Base-by-base conservation (phyloP, 2,113 vertebrate genomes). In the Scophthalmus maximus region DNA sequence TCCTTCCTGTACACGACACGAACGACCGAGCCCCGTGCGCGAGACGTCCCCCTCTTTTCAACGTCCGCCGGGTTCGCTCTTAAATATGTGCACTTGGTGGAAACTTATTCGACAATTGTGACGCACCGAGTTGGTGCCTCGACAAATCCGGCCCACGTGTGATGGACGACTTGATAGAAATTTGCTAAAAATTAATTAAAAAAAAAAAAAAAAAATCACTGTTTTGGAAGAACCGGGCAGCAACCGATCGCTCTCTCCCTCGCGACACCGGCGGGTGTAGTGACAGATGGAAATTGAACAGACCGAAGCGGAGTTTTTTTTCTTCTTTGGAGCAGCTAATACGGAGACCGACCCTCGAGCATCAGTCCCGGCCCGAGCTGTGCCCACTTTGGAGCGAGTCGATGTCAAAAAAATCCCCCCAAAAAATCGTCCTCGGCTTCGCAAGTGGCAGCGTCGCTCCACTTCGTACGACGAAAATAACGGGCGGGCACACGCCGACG, bases 61-160 rank as follows among this genome's bases (percentile, higher is more conserved):
- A n/a, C 1, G 18, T 32, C 52, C 38, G 0, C 1, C 10, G 8
- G 3, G n/a, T 23, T 32, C 0, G 42, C 23, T 52, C 11, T 44
- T 2, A 55, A 44, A 58, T n/a, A 1, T 4, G 2, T 6, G 46
- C 27, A 42, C 15, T 25, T 1, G 0, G 0, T 10, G 14, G 15
- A 12, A 5, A 2, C 22, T 12, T 3, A 11, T 8, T 5, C 2
- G 1, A 52, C 6, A 12, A 6, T 29, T 30, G 2, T 7, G 3
- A 22, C 0, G 7, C 22, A 20, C 18, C 23, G 0, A 36, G 1
- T 2, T 6, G 1, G 4, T 47, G 25, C 25, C 3, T 5, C 0
- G 23, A 25, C 0, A 3, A 17, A 25, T 22, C 44, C 20, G 12
- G 34, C 7, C 11, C 0, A 0, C 3, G 5, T 7, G 4, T 12